Evolutionary conservation across 2,797 vertebrate species (phyloP).

Genomic region (Dallia pectoralis): DNA sequence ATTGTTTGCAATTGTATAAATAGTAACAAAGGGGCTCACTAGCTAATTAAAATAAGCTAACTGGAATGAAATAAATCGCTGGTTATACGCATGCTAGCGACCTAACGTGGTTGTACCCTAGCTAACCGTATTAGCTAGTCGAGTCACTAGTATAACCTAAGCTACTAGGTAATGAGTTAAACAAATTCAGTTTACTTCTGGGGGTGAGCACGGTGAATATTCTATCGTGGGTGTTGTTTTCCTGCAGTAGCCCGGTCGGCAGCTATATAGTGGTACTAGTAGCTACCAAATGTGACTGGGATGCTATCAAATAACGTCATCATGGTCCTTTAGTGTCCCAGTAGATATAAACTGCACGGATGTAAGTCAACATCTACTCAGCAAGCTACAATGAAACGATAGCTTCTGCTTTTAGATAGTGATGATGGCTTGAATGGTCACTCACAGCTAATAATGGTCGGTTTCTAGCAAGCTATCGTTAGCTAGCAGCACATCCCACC

Average conservation of each 20-base stretch:
- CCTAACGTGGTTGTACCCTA: neutral
- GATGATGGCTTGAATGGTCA: neutral
- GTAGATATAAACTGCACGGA: neutral
- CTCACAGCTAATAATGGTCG: neutral
- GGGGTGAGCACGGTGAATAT: neutral
- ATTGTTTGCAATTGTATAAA: neutral
- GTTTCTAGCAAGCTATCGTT: too few relatives aligned
- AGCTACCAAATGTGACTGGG: neutral
- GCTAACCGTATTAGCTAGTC: neutral
- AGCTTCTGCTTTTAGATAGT: neutral
- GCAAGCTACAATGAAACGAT: neutral
- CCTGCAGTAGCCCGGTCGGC: neutral
- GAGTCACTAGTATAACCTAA: neutral
- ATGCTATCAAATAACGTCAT: neutral
- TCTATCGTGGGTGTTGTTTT: neutral
- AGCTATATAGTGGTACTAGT: neutral
- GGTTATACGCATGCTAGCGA: neutral
- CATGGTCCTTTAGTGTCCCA: neutral
- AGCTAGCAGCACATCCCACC: too few relatives aligned
- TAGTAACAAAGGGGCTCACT: conserved; percentile 21
- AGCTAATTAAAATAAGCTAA: conserved; percentile 38
- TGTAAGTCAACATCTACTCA: neutral
- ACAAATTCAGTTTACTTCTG: neutral
- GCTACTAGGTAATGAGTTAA: neutral
- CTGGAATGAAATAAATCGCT: neutral